Evolutionary conservation across 2,797 vertebrate species (phyloP), one percentile per base, ranked within the genome.

Genomic region (Alfaro cultratus): DNA sequence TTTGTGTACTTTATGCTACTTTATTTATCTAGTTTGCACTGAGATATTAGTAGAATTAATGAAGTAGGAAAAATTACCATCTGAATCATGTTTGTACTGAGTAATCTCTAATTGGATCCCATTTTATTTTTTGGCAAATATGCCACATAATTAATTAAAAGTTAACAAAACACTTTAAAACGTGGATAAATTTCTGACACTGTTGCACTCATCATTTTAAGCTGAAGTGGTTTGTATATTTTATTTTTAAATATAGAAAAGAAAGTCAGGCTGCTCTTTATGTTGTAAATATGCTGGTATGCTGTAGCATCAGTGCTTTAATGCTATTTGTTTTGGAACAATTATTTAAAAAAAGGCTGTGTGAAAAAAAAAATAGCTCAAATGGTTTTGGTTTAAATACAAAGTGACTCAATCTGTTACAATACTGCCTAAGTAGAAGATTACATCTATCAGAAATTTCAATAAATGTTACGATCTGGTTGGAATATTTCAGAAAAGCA

Each of bases 271-370:
- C 60, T 36, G 60, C 31, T 21, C 15, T 36, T 36, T 18, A 16
- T 36, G 16, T 80, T 73, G 74, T 85, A 82, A 79, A 74, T 85
- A 85, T 84, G 80, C 80, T 75, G 79, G 83, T 82, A 67, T 68
- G 15, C 62, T 64, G 41, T 77, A 31, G 49, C 1, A 13, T 75
- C 64, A 68, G 36, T 26, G 36, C 45, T 74, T 51, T 41, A 62
- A 18, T 67, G 77, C 55, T 68, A 55, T 75, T 80, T 53, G 49
- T 53, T n/a, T 55, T 77, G 46, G 7, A 83, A 26, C 31, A 68
- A 62, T 34, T 62, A 15, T 51, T 51, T 3, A 3, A 60, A 43
- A 39, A 34, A 71, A 51, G 6, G 2, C 55, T 53, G 34, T 34
- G 11, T 55, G 29, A 73, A 68, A 72, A 10, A 76, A 60, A 11